Percentiles rank a stretch among this genome's conserved stretches.
Conservation (phyloP, 2,797 vertebrate genomes). For the Xenops minutus region DNA sequence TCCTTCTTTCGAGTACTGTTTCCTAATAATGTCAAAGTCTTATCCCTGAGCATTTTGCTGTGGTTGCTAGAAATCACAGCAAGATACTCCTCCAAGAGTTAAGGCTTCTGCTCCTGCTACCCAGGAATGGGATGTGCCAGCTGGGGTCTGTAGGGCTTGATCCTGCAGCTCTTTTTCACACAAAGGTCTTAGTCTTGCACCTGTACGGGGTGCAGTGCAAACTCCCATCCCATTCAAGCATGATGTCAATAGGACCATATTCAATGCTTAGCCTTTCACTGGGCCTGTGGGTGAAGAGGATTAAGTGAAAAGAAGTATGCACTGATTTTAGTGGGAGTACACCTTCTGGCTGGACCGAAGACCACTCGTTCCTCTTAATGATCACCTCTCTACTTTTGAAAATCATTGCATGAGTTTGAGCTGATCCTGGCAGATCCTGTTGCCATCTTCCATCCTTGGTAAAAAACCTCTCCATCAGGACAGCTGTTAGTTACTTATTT, state of each 20-base stretch:
- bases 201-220: neutral
- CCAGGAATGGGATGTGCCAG: neutral
- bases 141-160: neutral
- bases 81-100: neutral
- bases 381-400: neutral
- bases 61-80: neutral
- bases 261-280: neutral
- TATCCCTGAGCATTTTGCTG: neutral
- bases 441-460: neutral
- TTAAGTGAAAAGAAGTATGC: neutral
- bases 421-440: neutral
- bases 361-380: neutral
- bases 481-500: neutral
- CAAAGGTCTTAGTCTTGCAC: neutral
- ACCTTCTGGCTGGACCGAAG: neutral
- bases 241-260: neutral
- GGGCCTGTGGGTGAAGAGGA: neutral
- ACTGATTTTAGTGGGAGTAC: neutral
- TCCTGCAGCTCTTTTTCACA: neutral
- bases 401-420: neutral
- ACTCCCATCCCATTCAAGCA: neutral
- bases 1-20: neutral
- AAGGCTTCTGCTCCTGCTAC: neutral
- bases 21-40: neutral
- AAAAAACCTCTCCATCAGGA: neutral